Evolutionary conservation across 2,113 vertebrate species (phyloP), one percentile per base, ranked within the genome.

Genomic region (Ophthalmotilapia sp.): DNA sequence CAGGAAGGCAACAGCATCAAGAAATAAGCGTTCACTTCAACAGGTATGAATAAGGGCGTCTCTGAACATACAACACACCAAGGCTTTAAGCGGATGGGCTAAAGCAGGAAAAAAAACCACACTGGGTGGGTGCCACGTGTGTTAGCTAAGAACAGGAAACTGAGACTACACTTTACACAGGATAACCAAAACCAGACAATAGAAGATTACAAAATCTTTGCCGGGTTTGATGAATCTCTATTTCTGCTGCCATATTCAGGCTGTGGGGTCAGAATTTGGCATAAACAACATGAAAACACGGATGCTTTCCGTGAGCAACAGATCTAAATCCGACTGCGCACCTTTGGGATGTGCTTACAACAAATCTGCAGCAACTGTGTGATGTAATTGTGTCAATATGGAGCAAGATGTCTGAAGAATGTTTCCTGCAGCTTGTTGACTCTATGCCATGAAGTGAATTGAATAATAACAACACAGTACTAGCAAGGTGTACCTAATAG

Each of bases 381-480:
- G 6, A 38, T 13, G 60, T 2, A 1, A 68, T 21, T 38, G 7
- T 13, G 0, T 40, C 11, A 68, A 12, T 38, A 65, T 65, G 19
- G 19, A 21, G 17, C 60, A n/a, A 2, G 19, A 36, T 21, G 17
- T 0, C 10, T 0, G 19, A 65, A n/a, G 60, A 65, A 65, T 0
- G 1, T 65, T 65, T 65, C 1, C 62, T 38, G 62, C 19, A 40
- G 26, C 2, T 60, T 60, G 56, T 31, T 31, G 56, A 60, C 26
- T 60, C 56, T 0, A 17, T 60, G 26, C 26, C 56, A 60, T 60
- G 14, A 60, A 17, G 56, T 58, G 14, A 10, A 6, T 17, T 58
- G 8, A 60, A 60, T 60, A 60, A 60, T 0, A 62, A 62, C 58
- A 62, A n/a, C 2, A 2, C 31, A 62, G 58, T 36, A 36, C 58